phyloP scores from a whole-genome alignment of 2,888 invertebrate species.

The Drepanosiphum platanoidis region DNA sequence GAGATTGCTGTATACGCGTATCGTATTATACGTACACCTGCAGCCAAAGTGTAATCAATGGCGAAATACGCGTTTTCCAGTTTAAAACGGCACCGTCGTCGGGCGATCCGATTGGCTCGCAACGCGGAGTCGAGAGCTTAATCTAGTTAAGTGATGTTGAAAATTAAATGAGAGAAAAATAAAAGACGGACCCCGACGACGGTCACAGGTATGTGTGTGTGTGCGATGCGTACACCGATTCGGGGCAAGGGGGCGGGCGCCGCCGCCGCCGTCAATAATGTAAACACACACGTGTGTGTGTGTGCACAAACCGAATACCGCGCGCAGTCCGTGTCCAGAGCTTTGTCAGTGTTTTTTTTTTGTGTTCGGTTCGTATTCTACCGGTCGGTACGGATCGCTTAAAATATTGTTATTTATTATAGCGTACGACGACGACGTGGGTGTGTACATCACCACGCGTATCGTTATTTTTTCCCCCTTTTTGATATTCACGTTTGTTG shows the following conservation, averaged over 20 bases:
- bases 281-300: not conserved
- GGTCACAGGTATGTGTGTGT: not conserved
- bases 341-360: not conserved
- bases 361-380: too few relatives aligned
- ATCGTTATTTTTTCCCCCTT: too few relatives aligned
- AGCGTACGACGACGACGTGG: too few relatives aligned
- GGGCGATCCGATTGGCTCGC: not conserved
- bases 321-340: too few relatives aligned
- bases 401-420: too few relatives aligned
- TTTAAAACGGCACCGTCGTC: too few relatives aligned
- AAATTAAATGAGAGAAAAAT: constrained; percentile 27
- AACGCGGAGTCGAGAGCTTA: not conserved
- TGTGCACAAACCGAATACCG: not conserved
- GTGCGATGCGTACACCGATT: not conserved
- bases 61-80: not conserved
- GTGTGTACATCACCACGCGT: too few relatives aligned
- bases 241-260: not conserved
- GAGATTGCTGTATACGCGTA: too few relatives aligned
- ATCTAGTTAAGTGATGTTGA: constrained; percentile 29
- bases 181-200: not conserved
- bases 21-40: too few relatives aligned
- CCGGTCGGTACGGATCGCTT: too few relatives aligned
- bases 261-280: not conserved
- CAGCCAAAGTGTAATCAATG: not conserved
- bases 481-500: too few relatives aligned